Evolutionary conservation across 2,797 vertebrate genomes (phyloP).

Genomic region (Hybognathus amarus): DNA sequence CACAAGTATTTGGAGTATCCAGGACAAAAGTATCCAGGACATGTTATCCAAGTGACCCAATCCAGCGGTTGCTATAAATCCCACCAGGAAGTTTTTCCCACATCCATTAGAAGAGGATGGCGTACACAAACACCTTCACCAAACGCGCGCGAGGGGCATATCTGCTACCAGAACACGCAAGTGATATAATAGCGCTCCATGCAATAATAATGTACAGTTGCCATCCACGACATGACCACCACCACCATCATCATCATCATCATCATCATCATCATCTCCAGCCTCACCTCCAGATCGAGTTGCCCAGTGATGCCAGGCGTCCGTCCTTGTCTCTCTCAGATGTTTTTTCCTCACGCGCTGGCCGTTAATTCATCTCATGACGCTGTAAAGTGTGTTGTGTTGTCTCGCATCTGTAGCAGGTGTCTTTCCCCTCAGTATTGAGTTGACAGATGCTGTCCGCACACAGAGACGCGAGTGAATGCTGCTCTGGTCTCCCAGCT

Average conservation of each 20-base stretch:
- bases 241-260: slow-evolving; percentile 67
- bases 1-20: background rate
- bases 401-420: slow-evolving; percentile 50
- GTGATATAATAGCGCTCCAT: slow-evolving; percentile 36
- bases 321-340: slow-evolving; percentile 73
- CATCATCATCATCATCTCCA: slow-evolving; percentile 40
- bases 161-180: slow-evolving; percentile 38
- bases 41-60: background rate
- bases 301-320: slow-evolving; percentile 62
- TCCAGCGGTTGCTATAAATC: slow-evolving; percentile 37
- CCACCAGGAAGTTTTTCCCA: slow-evolving; percentile 64
- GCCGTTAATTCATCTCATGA: slow-evolving; percentile 69
- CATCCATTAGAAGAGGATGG: slow-evolving; percentile 65
- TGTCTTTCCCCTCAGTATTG: slow-evolving; percentile 52
- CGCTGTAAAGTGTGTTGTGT: slow-evolving; percentile 48
- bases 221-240: background rate
- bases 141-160: slow-evolving; percentile 52
- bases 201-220: slow-evolving; percentile 15
- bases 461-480: slow-evolving; percentile 68
- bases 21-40: slow-evolving; percentile 12
- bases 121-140: slow-evolving; percentile 61
- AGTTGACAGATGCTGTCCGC: slow-evolving; percentile 59
- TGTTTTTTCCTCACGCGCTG: slow-evolving; percentile 68
- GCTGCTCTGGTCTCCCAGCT: slow-evolving; percentile 73
- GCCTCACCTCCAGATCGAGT: slow-evolving; percentile 72